A percentile compares a stretch with the other conserved stretches of the same genome.
These are phyloP conservation scores for Odontesthes bonariensis DNA, from an alignment of 2,113 vertebrate genomes.

Conservation along the genomic window DNA sequence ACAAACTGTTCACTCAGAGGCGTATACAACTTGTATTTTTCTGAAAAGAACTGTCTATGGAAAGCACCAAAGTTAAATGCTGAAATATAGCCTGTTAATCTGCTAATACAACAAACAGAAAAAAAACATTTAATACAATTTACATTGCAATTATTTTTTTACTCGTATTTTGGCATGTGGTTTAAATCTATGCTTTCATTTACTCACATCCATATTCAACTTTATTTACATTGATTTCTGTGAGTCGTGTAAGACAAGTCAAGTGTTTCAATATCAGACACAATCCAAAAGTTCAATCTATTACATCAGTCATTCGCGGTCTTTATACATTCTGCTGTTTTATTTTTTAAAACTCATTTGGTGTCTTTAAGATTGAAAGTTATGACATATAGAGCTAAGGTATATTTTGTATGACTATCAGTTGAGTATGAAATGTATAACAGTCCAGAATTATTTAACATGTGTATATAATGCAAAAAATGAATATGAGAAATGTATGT, in stretches of 20 bases:
- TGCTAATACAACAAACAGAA: constrained; percentile 69
- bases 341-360: constrained; percentile 68
- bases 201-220: constrained; percentile 77
- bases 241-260: constrained; percentile 55
- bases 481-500: constrained; percentile 63
- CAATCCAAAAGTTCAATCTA: constrained; percentile 79
- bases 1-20: constrained; percentile 28
- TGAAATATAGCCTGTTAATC: constrained; percentile 71
- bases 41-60: constrained; percentile 46
- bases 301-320: constrained; percentile 47
- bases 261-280: constrained; percentile 76
- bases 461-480: constrained; percentile 64
- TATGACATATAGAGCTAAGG: constrained; percentile 64
- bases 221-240: constrained; percentile 83
- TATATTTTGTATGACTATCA: constrained; percentile 78
- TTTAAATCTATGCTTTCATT: constrained; percentile 84
- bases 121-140: constrained; percentile 83
- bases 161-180: constrained; percentile 88
- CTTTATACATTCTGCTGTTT: constrained; percentile 71
- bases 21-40: constrained; percentile 36
- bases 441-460: constrained; percentile 60
- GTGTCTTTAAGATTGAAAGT: constrained; percentile 55
- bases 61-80: constrained; percentile 71
- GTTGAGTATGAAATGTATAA: constrained; percentile 69
- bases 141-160: constrained; percentile 87